These are phyloP conservation scores for Mesocentrotus franciscanus DNA, from an alignment of 53 echinoderm and acorn worm species.

Conservation along the genomic window DNA sequence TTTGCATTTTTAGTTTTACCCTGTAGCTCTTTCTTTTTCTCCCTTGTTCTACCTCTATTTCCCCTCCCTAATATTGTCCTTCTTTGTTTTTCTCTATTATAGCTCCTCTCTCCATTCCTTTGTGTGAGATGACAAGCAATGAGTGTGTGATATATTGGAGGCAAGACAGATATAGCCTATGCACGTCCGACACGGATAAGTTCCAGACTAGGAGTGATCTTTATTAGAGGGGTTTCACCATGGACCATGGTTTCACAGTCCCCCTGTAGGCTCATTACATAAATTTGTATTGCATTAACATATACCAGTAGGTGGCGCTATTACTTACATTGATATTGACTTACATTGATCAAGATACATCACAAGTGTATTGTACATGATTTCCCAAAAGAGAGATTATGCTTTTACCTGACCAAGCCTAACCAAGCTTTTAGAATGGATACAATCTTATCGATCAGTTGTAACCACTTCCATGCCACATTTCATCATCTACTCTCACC, in stretches of 20 bases:
- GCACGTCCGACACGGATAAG: too few species aligned
- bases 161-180: too few species aligned
- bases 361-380: neutral
- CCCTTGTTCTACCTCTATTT: too few species aligned
- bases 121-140: slow-evolving; percentile 14
- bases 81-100: neutral
- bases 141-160: too few species aligned
- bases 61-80: neutral
- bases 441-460: slow-evolving; percentile 35
- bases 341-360: too few species aligned
- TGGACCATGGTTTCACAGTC: too few species aligned
- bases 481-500: slow-evolving; percentile 13
- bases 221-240: too few species aligned
- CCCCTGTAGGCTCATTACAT: too few species aligned
- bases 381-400: neutral
- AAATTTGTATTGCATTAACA: too few species aligned
- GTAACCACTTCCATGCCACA: slow-evolving; percentile 13
- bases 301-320: too few species aligned
- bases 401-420: neutral
- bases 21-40: neutral
- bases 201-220: too few species aligned
- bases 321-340: too few species aligned
- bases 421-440: neutral
- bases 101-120: neutral
- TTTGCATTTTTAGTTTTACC: neutral